These are phyloP conservation scores for Brachyhypopomus occidentalis DNA, from an alignment of 2,113 vertebrate genomes.

Conservation along the genomic window DNA sequence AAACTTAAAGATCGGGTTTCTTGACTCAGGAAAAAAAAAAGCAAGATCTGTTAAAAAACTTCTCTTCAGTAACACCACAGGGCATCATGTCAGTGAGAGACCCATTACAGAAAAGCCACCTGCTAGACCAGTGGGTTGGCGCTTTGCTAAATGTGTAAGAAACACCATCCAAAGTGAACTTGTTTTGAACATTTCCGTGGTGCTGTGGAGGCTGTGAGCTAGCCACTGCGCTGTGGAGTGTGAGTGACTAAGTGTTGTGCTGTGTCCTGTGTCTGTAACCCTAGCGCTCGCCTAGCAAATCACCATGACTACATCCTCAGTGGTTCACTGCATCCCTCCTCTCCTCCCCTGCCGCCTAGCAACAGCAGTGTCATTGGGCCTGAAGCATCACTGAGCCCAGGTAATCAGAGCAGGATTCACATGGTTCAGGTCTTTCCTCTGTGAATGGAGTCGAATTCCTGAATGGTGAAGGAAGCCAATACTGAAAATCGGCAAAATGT, in stretches of 20 bases:
- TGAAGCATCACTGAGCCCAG: slow-evolving; percentile 70
- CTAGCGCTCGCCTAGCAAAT: slow-evolving; percentile 76
- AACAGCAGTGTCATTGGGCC: slow-evolving; percentile 74
- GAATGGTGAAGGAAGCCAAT: background rate
- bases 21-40: background rate
- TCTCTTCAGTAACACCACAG: background rate
- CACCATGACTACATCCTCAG: slow-evolving; percentile 75
- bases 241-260: slow-evolving; percentile 57
- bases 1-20: background rate
- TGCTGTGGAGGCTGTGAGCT: slow-evolving; percentile 30
- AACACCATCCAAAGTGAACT: background rate
- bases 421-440: slow-evolving; percentile 42
- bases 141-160: slow-evolving; percentile 28
- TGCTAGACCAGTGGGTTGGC: slow-evolving; percentile 12
- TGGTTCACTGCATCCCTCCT: slow-evolving; percentile 64
- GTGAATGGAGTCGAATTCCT: slow-evolving; percentile 41
- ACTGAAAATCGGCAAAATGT: background rate
- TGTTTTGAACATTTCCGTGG: slow-evolving; percentile 37
- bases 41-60: background rate
- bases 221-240: slow-evolving; percentile 24
- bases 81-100: background rate
- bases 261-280: slow-evolving; percentile 72
- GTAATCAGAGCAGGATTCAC: slow-evolving; percentile 64
- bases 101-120: background rate
- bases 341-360: slow-evolving; percentile 68